These are phyloP conservation scores for Sinotaia quadrata DNA, from an alignment of 2,888 invertebrate species.

Conservation along the genomic window DNA sequence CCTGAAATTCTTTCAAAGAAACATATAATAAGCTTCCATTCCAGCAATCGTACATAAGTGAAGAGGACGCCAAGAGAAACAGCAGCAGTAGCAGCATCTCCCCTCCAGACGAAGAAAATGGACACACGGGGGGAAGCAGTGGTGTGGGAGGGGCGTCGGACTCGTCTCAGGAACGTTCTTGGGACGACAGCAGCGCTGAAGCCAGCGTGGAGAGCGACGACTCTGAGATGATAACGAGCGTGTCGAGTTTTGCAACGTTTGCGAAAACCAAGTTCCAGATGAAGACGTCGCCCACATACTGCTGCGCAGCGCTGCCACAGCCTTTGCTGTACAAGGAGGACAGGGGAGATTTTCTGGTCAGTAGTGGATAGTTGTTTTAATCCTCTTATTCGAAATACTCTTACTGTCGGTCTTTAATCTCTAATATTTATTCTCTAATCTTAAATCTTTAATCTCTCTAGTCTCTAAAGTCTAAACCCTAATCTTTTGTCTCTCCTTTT, in stretches of 20 bases:
- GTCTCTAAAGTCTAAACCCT: not conserved
- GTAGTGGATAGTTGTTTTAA: not conserved
- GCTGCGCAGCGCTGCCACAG: slow-evolving; percentile 52
- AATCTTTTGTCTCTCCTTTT: too few relatives aligned
- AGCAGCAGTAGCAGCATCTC: slow-evolving; percentile 11
- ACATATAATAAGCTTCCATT: too few relatives aligned
- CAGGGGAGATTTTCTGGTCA: slow-evolving; percentile 54
- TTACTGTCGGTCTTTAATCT: not conserved
- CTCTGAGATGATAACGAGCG: slow-evolving; percentile 8
- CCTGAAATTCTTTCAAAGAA: too few relatives aligned
- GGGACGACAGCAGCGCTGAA: slow-evolving; percentile 4
- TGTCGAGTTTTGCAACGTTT: slow-evolving; percentile 55
- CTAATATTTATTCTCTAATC: not conserved
- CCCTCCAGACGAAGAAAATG: slow-evolving; percentile 1
- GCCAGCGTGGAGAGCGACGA: slow-evolving; percentile 28
- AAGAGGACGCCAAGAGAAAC: not conserved
- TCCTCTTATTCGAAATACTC: not conserved
- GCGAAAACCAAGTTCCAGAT: slow-evolving; percentile 56
- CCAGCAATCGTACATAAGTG: not conserved
- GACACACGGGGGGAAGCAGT: not conserved
- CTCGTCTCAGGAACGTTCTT: slow-evolving; percentile 15
- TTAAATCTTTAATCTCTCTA: not conserved
- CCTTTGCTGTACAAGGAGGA: slow-evolving; percentile 55
- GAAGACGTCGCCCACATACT: slow-evolving; percentile 50
- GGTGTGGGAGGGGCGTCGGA: slow-evolving; percentile 7